Conservation (phyloP, 2,113 vertebrate genomes). For the Hylia prasina region DNA sequence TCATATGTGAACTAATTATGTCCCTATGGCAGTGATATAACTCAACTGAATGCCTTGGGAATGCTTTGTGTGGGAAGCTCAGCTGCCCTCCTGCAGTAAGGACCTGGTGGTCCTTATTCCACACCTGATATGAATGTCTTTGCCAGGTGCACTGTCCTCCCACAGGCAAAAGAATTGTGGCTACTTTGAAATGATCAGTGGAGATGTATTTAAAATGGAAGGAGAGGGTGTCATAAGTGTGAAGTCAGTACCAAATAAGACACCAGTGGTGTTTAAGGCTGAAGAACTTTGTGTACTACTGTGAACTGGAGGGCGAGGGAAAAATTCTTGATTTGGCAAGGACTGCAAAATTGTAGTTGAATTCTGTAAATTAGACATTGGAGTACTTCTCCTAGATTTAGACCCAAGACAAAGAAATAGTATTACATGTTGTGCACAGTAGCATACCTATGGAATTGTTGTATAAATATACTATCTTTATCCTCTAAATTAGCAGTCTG, state of each 20-base stretch:
- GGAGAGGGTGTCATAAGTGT: background rate
- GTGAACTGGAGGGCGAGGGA: background rate
- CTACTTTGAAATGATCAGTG: background rate
- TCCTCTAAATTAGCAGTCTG: background rate
- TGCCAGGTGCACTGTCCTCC: background rate
- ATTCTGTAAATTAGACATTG: background rate
- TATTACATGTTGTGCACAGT: background rate
- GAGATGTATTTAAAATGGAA: background rate
- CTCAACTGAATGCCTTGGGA: background rate
- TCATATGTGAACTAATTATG: background rate
- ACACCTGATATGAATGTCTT: background rate
- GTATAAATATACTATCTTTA: background rate
- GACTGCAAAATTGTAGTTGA: background rate
- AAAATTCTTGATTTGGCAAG: background rate
- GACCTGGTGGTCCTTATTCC: background rate
- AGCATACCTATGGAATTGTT: background rate
- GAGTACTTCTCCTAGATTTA: background rate
- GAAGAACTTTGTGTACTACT: background rate
- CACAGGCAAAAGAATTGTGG: background rate
- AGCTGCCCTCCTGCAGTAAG: background rate
- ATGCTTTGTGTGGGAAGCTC: background rate
- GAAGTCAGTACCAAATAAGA: background rate
- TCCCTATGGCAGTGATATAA: background rate
- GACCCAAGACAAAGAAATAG: background rate
- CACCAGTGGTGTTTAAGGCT: background rate